These are phyloP conservation scores for Lepidocyrtoides sp. DNA, from an alignment of 2,888 invertebrate genomes.

Conservation along the genomic window DNA sequence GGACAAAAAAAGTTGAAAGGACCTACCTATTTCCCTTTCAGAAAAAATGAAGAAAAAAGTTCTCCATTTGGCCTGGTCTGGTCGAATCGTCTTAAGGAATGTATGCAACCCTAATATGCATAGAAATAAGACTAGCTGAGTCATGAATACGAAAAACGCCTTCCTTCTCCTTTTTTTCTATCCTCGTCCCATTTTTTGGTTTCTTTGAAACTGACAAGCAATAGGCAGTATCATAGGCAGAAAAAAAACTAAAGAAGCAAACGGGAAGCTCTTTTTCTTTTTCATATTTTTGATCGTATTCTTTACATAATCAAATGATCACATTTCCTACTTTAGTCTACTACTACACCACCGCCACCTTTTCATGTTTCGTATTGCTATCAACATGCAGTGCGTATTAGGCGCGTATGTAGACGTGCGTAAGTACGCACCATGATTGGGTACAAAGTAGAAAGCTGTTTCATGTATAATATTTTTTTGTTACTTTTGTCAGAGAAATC, in stretches of 20 bases:
- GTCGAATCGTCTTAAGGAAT: conserved; percentile 22
- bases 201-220: not conserved
- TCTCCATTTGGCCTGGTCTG: conserved; percentile 15
- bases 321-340: conserved; percentile 65
- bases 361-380: conserved; percentile 22
- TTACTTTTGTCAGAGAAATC: not conserved
- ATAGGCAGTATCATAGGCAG: not conserved
- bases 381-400: conserved; percentile 51
- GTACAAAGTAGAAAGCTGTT: conserved; percentile 18
- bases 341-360: not conserved
- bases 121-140: conserved; percentile 56
- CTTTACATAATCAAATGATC: conserved; percentile 75
- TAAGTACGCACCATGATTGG: conserved; percentile 4
- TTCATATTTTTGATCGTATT: conserved; percentile 63
- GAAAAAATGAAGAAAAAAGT: conserved; percentile 55
- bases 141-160: conserved; percentile 58
- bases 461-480: not conserved
- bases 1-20: conserved; percentile 57
- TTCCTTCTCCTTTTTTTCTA: not conserved
- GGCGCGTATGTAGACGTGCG: conserved; percentile 22
- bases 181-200: conserved; percentile 7
- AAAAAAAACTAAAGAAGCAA: not conserved
- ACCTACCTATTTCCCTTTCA: conserved; percentile 33
- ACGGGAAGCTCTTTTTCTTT: not conserved
- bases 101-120: conserved; percentile 68